Base-by-base conservation (phyloP, 2,888 invertebrate species). In the Scrobipalpa atriplicella region DNA sequence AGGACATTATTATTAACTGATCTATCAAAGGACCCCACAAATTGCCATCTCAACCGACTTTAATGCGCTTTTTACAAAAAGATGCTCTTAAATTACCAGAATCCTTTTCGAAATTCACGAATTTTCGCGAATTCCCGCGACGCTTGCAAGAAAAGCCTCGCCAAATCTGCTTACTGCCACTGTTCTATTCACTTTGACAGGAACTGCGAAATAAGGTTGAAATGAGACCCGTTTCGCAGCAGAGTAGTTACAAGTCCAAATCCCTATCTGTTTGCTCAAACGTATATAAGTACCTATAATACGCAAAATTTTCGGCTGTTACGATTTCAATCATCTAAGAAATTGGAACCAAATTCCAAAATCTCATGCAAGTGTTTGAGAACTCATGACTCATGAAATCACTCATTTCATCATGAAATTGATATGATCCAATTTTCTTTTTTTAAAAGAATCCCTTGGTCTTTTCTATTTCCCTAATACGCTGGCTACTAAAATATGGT, bases 121-220 rank as follows among this genome's bases (percentile, higher is more conserved):
- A 38, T 51, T 61, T 63, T 21, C 60, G 18, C 61, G 38, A 47
- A 38, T 51, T 61, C 36, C 43, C 56, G 18, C 63, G 62, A 63
- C 65, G 66, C 63, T 67, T 69, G 65, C 64, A 65, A 67, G 64
- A 56, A 19, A 13, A n/a, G 19, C 47, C 62, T 47, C 3, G 65
- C 62, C 67, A 66, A 74, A 73, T 73, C 72, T 71, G 70, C 69
- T 72, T 69, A 69, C 71, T 11, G 64, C 36, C 29, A 36, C 16
- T 69, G 70, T 63, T 70, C 69, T 71, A 72, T 72, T 72, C 66
- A 60, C 69, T 73, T 73, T 72, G 70, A 73, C 69, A 63, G 64
- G 64, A 67, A 39, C 64, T 65, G 64, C 54, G 52, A 63, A 51
- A 62, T 47, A 47, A 58, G 58, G n/a, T 38, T 47, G 16, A 47